Evolutionary conservation across 1,140 invertebrate species (phyloP).

Genomic region (Manduca sexta): DNA sequence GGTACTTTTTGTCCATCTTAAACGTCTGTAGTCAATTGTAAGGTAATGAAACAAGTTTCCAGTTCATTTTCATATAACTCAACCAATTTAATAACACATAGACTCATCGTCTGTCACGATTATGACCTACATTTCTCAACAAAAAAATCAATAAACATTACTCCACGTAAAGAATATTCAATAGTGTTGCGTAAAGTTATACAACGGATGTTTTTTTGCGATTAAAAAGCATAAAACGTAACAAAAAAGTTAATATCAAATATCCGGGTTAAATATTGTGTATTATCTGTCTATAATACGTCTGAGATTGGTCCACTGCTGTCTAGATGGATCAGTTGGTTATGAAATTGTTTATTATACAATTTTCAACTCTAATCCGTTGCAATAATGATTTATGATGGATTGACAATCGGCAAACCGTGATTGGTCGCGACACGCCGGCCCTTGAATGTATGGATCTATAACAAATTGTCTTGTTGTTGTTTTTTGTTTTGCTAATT

Average conservation of each 20-base stretch:
- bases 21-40: too few species aligned
- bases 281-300: constrained; percentile 13
- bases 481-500: constrained; percentile 26
- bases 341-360: not conserved
- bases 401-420: constrained; percentile 17
- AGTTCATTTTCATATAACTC: too few species aligned
- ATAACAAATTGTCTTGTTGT: constrained; percentile 57
- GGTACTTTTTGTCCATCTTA: too few species aligned
- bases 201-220: too few species aligned
- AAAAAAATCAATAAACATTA: too few species aligned
- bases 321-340: not conserved
- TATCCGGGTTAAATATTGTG: constrained; percentile 22
- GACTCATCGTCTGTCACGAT: too few species aligned
- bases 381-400: constrained; percentile 22
- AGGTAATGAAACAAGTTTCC: too few species aligned
- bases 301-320: constrained; percentile 5
- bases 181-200: too few species aligned
- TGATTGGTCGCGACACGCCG: constrained; percentile 15
- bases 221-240: too few species aligned
- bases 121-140: too few species aligned
- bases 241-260: constrained; percentile 25
- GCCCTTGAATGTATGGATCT: constrained; percentile 62
- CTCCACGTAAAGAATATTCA: too few species aligned
- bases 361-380: constrained; percentile 30
- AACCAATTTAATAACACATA: too few species aligned